These are phyloP conservation scores for Polypterus senegalus DNA, from an alignment of 2,113 vertebrate species.

Conservation along the genomic window DNA sequence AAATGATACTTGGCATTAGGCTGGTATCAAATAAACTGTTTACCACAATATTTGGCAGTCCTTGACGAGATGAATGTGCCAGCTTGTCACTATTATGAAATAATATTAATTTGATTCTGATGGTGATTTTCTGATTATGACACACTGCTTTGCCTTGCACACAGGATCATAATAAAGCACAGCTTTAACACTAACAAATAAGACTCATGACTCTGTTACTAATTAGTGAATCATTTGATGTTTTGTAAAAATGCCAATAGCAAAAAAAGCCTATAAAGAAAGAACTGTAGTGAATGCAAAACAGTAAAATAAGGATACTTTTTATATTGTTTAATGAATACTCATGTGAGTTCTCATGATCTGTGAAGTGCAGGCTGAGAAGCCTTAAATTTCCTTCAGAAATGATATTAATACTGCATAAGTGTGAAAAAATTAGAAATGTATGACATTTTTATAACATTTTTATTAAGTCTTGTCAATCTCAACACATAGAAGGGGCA, in stretches of 20 bases:
- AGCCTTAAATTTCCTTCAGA: no score
- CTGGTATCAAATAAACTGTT: slow-evolving; percentile 35
- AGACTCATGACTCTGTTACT: slow-evolving; percentile 43
- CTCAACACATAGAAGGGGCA: no score
- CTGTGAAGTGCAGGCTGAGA: slow-evolving; percentile 31
- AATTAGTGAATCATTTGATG: slow-evolving; percentile 53
- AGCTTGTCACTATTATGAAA: slow-evolving; percentile 47
- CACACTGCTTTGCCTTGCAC: slow-evolving; percentile 44
- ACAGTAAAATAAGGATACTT: slow-evolving; percentile 41
- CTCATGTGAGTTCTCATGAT: slow-evolving; percentile 46
- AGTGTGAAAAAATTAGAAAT: no score
- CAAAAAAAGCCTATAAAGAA: slow-evolving; percentile 36
- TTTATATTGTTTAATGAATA: slow-evolving; percentile 52
- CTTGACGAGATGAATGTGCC: slow-evolving; percentile 41
- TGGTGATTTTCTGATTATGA: slow-evolving; percentile 33
- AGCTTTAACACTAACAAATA: slow-evolving; percentile 54
- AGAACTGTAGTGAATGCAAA: slow-evolving; percentile 18
- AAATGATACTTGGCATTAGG: slow-evolving; percentile 51
- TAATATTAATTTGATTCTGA: slow-evolving; percentile 52
- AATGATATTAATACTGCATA: no score
- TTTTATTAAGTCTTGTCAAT: no score
- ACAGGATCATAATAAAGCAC: slow-evolving; percentile 41
- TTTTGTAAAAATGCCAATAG: slow-evolving; percentile 44
- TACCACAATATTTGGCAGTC: slow-evolving; percentile 47
- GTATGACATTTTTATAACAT: no score